phyloP scores from a whole-genome alignment of 2,888 invertebrate species.

The Zaprionus obscuricornis region DNA sequence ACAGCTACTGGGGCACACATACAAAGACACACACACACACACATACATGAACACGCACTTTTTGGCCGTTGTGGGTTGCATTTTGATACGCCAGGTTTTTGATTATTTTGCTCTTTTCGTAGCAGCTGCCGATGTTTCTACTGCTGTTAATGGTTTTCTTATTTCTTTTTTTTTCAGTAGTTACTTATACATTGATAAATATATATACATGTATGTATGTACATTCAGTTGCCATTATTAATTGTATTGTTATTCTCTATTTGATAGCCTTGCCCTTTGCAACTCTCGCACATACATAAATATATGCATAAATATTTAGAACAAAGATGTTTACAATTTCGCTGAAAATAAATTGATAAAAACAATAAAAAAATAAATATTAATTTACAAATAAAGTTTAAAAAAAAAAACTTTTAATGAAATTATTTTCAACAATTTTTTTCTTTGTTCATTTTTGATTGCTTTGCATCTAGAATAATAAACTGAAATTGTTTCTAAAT shows the following conservation, averaged over 20 bases:
- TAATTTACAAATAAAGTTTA: no score
- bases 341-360: no score
- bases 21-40: conserved; percentile 1
- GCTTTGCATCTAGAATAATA: no score
- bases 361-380: no score
- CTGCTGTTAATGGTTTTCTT: conserved; percentile 51
- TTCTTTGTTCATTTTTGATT: no score
- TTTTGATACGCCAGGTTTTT: conserved; percentile 74
- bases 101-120: conserved; percentile 55
- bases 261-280: conserved; percentile 35
- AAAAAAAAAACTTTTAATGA: no score
- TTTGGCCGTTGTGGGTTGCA: conserved; percentile 66
- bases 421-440: no score
- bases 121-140: conserved; percentile 48
- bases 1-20: conserved; percentile 10
- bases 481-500: no score
- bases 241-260: conserved; percentile 50
- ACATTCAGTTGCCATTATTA: conserved; percentile 50
- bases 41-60: conserved; percentile 28
- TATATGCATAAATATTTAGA: no score
- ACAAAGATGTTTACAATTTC: no score
- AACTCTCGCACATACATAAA: conserved; percentile 44
- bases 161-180: no score
- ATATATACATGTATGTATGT: no score
- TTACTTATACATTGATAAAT: conserved; percentile 32